Conservation (phyloP, 2,888 invertebrate genomes). For the Emmelina monodactyla region DNA sequence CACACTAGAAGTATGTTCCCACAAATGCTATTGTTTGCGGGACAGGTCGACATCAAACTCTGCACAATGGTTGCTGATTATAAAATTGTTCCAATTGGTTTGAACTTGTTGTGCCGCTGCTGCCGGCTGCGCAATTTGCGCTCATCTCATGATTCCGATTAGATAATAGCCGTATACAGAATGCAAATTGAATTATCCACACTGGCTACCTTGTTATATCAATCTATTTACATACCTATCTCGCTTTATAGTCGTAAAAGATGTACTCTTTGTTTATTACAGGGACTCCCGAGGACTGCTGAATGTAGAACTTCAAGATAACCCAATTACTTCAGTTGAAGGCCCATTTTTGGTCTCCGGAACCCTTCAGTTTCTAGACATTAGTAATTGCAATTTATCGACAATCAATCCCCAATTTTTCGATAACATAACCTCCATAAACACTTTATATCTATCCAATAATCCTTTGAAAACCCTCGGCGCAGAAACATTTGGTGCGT, state of each 20-base stretch:
- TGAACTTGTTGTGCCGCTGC: constrained; percentile 37
- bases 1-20: constrained; percentile 23
- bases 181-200: constrained; percentile 48
- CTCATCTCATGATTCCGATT: constrained; percentile 39
- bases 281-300: constrained; percentile 75
- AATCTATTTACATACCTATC: too few relatives aligned
- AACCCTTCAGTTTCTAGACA: constrained; percentile 72
- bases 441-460: constrained; percentile 73
- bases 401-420: constrained; percentile 70
- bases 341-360: constrained; percentile 71
- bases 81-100: constrained; percentile 55
- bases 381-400: constrained; percentile 70
- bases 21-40: constrained; percentile 29
- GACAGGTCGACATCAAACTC: constrained; percentile 25
- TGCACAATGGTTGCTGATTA: constrained; percentile 39
- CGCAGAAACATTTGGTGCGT: constrained; percentile 67
- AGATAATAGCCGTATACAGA: constrained; percentile 54
- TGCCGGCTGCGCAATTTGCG: constrained; percentile 39
- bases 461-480: constrained; percentile 69
- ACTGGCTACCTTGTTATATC: too few relatives aligned
- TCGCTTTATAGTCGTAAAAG: too few relatives aligned
- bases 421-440: constrained; percentile 70
- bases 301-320: constrained; percentile 74
- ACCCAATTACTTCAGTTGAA: constrained; percentile 68
- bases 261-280: constrained; percentile 25